These are phyloP conservation scores for Budorcas taxicolor DNA, from an alignment of 2,113 vertebrate species.

Conservation along the genomic window DNA sequence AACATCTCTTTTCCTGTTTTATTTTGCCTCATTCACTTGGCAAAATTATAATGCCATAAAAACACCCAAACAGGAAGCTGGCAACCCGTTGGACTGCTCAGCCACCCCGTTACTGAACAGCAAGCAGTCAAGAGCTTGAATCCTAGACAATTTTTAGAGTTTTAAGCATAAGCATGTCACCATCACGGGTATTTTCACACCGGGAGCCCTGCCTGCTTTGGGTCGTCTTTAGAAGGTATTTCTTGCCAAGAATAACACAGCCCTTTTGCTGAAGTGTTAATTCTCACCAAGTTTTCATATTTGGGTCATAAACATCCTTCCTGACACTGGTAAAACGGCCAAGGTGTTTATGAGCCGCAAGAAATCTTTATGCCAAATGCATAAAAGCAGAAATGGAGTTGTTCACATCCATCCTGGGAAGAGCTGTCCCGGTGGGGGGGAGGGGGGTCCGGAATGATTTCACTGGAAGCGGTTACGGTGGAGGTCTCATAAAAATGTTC, in stretches of 20 bases:
- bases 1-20: slow-evolving; percentile 69
- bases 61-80: slow-evolving; percentile 65
- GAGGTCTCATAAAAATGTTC: slow-evolving; percentile 66
- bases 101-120: not conserved
- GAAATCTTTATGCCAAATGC: slow-evolving; percentile 69
- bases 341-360: slow-evolving; percentile 77
- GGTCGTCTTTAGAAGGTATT: not conserved
- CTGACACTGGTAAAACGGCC: slow-evolving; percentile 66
- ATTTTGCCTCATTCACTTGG: slow-evolving; percentile 78
- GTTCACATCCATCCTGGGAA: rapidly evolving
- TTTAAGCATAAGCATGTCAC: not conserved
- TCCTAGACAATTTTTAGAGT: not conserved
- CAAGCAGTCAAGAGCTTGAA: not conserved
- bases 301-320: slow-evolving; percentile 76
- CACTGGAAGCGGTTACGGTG: slow-evolving; percentile 53
- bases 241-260: not conserved
- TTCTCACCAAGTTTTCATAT: slow-evolving; percentile 60
- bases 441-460: not conserved
- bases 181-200: rapidly evolving
- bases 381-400: slow-evolving; percentile 35
- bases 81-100: slow-evolving; percentile 18
- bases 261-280: not conserved
- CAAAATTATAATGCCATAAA: slow-evolving; percentile 72
- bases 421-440: not conserved
- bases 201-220: not conserved